Percentiles rank a stretch among this genome's conserved stretches.
These are phyloP conservation scores for Fundulus diaphanus DNA, from an alignment of 2,797 vertebrate genomes.

Conservation along the genomic window DNA sequence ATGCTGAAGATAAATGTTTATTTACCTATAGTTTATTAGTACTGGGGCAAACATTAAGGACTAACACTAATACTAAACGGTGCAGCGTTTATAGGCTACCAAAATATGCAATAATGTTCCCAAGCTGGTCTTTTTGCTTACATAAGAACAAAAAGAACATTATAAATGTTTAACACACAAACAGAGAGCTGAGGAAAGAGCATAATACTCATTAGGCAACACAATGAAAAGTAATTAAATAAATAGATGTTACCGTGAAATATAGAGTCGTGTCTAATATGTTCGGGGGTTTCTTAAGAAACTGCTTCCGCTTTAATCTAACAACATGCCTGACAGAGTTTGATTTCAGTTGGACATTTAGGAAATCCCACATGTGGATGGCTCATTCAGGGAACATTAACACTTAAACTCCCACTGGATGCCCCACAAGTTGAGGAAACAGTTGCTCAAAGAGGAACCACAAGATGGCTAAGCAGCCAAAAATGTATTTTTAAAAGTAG, in stretches of 20 bases:
- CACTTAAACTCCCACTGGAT: no score
- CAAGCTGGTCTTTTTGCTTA: background rate
- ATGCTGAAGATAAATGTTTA: background rate
- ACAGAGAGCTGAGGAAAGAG: background rate
- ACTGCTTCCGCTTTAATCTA: background rate
- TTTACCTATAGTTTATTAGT: background rate
- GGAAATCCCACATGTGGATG: no score
- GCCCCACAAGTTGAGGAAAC: no score
- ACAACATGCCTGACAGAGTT: background rate
- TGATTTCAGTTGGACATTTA: background rate
- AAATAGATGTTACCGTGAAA: background rate
- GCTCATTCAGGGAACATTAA: no score
- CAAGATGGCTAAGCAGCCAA: no score
- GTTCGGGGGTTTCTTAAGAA: background rate
- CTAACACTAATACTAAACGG: background rate
- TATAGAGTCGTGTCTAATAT: background rate
- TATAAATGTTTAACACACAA: background rate
- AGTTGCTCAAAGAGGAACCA: no score
- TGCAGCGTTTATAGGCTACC: background rate
- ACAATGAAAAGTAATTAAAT: background rate
- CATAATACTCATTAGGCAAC: background rate
- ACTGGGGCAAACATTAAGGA: background rate
- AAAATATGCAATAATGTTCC: background rate
- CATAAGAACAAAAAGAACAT: background rate
- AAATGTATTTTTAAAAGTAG: no score